These are phyloP conservation scores for Parascotia fuliginaria DNA, from an alignment of 2,888 invertebrate species.

Conservation along the genomic window DNA sequence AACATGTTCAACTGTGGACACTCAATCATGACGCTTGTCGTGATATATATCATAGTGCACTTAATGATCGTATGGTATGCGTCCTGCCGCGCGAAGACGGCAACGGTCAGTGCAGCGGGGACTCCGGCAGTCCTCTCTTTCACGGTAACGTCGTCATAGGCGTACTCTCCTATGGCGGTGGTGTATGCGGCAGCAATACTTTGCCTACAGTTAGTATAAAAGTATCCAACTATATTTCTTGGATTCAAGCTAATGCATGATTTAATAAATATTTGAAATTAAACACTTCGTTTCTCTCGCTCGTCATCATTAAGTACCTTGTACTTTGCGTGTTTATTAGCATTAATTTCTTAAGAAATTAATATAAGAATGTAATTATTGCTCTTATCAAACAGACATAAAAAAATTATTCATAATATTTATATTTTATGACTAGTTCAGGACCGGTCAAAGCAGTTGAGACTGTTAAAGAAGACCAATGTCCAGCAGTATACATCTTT, in stretches of 20 bases:
- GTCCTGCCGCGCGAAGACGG: conserved; percentile 49
- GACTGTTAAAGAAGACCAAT: too few species aligned
- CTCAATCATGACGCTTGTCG: conserved; percentile 50
- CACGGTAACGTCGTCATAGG: conserved; percentile 57
- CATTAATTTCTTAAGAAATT: too few species aligned
- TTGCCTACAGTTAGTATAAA: conserved; percentile 58
- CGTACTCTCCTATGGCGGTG: conserved; percentile 56
- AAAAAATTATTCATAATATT: too few species aligned
- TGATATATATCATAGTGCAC: conserved; percentile 34
- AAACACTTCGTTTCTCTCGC: too few species aligned
- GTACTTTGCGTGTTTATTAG: too few species aligned
- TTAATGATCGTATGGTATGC: conserved; percentile 53
- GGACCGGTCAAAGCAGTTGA: too few species aligned
- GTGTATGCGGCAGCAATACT: conserved; percentile 40
- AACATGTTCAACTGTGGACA: conserved; percentile 16
- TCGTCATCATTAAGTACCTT: too few species aligned
- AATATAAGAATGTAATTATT: too few species aligned
- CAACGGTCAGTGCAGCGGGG: conserved; percentile 53
- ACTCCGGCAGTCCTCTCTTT: conserved; percentile 58
- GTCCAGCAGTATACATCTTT: too few species aligned
- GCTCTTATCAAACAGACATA: too few species aligned
- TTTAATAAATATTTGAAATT: too few species aligned
- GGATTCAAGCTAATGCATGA: conserved; percentile 58
- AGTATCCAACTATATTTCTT: conserved; percentile 54
- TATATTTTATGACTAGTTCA: too few species aligned